Base-by-base conservation (phyloP, 1,140 invertebrate genomes). In the Pseudobourletiella spinata region DNA sequence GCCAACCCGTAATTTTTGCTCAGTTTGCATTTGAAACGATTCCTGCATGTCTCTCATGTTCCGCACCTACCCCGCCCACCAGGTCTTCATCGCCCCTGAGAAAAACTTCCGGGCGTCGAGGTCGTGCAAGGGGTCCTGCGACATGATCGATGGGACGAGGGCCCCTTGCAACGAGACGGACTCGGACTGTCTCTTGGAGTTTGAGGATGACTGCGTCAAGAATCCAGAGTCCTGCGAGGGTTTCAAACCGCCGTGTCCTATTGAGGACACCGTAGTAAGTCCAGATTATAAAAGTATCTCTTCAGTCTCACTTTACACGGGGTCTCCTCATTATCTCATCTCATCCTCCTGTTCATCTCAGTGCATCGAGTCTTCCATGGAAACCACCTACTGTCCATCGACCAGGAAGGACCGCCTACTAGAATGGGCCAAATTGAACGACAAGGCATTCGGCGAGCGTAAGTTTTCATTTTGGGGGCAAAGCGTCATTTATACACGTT, bases 61-160 rank as follows among this genome's bases (percentile, higher is more conserved):
- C n/a, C n/a, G n/a, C n/a, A n/a, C n/a, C n/a, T n/a, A n/a, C n/a
- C n/a, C n/a, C n/a, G n/a, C n/a, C n/a, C n/a, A n/a, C n/a, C 26
- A 59, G 58, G 59, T 32, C 14, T 61, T 61, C 30, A 26, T 61
- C 3, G 59, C 44, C 14, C 46, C 29, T 16, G 59, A 61, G 24
- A 39, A 52, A n/a, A 28, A 22, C 3, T 61, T 61, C 15, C 18
- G 20, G n/a, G 20, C 59, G 2, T 52, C 44, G 2, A 22, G 32
- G 22, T 35, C n/a, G 4, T 61, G 59, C 24, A 8, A 14, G 3
- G 44, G 59, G 2, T 46, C 46, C 11, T 61, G 59, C 30, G 46
- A 61, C 16, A 48, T 51, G 26, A 6, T 61, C 2, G 59, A 48
- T 15, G 46, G 29, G 30, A 48, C 59, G n/a, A 30, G 29, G 26